phyloP scores from a whole-genome alignment of 2,113 vertebrate species.

The Pseudopodoces humilis region DNA sequence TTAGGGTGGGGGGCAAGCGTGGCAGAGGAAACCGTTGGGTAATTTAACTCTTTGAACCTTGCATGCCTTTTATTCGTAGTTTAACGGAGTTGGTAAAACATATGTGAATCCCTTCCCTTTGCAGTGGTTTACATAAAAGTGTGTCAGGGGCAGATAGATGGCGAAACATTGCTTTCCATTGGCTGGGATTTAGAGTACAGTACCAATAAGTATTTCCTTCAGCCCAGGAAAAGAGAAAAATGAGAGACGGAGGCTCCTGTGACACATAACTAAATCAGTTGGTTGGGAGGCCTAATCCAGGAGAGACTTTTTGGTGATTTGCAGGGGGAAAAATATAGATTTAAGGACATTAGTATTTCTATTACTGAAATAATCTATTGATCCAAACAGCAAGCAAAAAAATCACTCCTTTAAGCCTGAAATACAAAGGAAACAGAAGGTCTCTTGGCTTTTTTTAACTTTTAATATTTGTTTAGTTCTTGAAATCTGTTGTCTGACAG shows the following conservation, averaged over 20 bases:
- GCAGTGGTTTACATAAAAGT: slow-evolving; percentile 35
- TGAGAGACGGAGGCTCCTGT: slow-evolving; percentile 38
- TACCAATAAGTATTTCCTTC: slow-evolving; percentile 45
- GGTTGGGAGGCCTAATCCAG: slow-evolving; percentile 35
- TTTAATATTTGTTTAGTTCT: not conserved
- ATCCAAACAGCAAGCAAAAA: slow-evolving; percentile 31
- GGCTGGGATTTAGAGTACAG: slow-evolving; percentile 30
- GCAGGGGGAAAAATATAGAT: slow-evolving; percentile 14
- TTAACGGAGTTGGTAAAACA: not conserved
- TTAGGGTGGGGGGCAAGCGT: not conserved
- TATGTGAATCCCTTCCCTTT: not conserved
- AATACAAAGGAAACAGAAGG: not conserved
- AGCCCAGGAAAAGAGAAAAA: slow-evolving; percentile 48
- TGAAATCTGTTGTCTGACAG: not conserved
- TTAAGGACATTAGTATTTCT: slow-evolving; percentile 45
- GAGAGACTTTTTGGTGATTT: slow-evolving; percentile 42
- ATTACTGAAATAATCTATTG: slow-evolving; percentile 54
- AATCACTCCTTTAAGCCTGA: slow-evolving; percentile 32
- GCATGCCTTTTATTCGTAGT: not conserved
- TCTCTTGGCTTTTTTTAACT: not conserved
- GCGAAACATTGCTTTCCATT: slow-evolving; percentile 12
- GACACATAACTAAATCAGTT: slow-evolving; percentile 63
- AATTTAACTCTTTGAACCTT: slow-evolving; percentile 77
- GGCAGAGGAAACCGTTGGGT: not conserved
- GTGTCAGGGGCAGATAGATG: slow-evolving; percentile 3